Evolutionary conservation across 2,888 invertebrate genomes (phyloP), one percentile per base, ranked within the genome.

Genomic region (Mimas tiliae): DNA sequence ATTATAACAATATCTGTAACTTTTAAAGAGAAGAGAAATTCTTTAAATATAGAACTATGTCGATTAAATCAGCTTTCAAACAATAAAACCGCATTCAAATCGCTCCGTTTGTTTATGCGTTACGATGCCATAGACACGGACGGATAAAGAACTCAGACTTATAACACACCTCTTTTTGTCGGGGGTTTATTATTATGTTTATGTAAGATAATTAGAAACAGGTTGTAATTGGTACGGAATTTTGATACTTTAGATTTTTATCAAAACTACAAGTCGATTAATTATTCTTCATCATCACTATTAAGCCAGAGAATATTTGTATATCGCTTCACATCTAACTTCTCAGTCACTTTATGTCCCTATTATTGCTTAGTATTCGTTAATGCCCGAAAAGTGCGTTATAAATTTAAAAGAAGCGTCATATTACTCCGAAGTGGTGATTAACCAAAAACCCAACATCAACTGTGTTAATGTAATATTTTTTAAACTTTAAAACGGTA

Each of bases 371-470:
- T 64, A 88, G 82, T 81, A 81, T 81, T 74, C 72, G 71, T 75
- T 85, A 81, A 84, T 19, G 58, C 12, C 19, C 38, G 19, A 38
- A 58, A 58, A 76, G 77, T 66, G 67, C 74, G 73, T 71, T 80
- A 83, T 88, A 88, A 85, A 87, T 85, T 85, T 88, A 78, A 76
- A 84, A 80, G 78, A 79, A 76, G 73, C 42, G 84, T 86, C 85
- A 86, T 85, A 78, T 74, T 84, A 83, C 82, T 77, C 75, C 83
- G 79, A 87, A 86, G 84, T 85, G 86, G 87, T 88, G 84, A 88
- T 87, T 86, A 85, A 85, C 84, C 69, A 77, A 84, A 81, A 77
- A 77, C 79, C 78, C 74, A 79, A 70, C 72, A 74, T 73, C 76
- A 79, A 80, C 27, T 27, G 75, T 78, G 79, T 82, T 77, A 79